Base-by-base conservation (phyloP, 2,888 invertebrate genomes). In the Hirtodrosophila histrioides region DNA sequence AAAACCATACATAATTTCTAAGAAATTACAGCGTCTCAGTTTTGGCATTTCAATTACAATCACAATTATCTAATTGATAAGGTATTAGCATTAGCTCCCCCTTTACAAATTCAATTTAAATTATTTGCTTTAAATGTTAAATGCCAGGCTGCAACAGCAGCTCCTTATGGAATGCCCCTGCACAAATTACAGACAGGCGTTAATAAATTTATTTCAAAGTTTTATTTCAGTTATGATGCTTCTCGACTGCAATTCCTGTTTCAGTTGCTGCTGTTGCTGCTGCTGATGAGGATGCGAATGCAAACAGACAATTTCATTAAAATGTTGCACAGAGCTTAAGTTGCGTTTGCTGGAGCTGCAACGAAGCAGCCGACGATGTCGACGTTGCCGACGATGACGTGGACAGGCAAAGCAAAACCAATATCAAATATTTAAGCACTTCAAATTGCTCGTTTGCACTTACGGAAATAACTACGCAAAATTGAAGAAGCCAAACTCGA, bases 391-490 rank as follows among this genome's bases (percentile, higher is more conserved):
- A 9, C 39, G 36, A 8, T 17, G 48, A 11, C 17, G 48, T 40
- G 40, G 68, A 53, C 45, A 56, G 56, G 54, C 76, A 66, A 64
- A 75, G 77, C 68, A 76, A 80, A 82, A 75, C 86, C 82, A 87
- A 82, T 85, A 87, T 83, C 86, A 83, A 83, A 83, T 83, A 83
- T 83, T 83, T 83, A 87, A 83, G 74, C 86, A 78, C 88, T 87
- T 85, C 67, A 83, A 83, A 87, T 87, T 83, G 88, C 88, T 83
- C 79, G 82, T 87, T 83, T 83, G 86, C 82, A 83, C 87, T 83
- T 78, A 73, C 87, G 82, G 75, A 82, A 82, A 85, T 81, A 83
- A 76, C 86, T 74, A 82, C 79, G 86, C 86, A 78, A 76, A 70
- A 71, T 85, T 78, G 79, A 72, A 66, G 75, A 57, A 36, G 60